Base-by-base conservation (phyloP, 2,888 invertebrate genomes). In the Macrosoma leucophasiata region DNA sequence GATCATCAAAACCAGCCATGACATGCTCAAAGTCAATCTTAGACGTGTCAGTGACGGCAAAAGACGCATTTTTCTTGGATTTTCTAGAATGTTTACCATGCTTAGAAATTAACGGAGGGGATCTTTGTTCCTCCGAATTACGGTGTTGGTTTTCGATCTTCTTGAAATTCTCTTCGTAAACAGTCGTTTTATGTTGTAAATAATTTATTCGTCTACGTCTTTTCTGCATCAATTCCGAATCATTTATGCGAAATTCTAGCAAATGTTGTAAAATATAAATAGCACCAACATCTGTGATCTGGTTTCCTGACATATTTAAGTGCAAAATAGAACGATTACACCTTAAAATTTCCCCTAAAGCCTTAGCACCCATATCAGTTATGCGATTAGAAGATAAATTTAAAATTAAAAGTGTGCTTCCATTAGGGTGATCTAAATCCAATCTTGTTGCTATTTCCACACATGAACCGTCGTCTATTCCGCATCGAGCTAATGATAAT, bases 221-320 rank as follows among this genome's bases (percentile, higher is more conserved):
- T 21, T 36, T 45, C 2, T 44, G 39, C 1, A 26, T 6, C 7
- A 46, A 35, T 33, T 74, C 74, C 8, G 53, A 41, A 3, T 2
- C 5, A 1, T 42, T 55, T 11, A 76, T 23, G 18, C 41, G 50
- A 33, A 71, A 74, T 35, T 59, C 50, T 38, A 40, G 48, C 12
- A 76, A 48, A 30, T 47, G 30, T 6, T 48, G 35, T 2, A 74
- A 28, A 10, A 76, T 54, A n/a, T 36, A 33, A n/a, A 2, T 9
- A 1, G 59, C 57, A 3, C 74, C 75, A 3, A 8, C 25, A 28
- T 66, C 63, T 7, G 62, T 56, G 6, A 76, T 60, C 14, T 31
- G 35, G 33, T 75, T 76, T 13, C 57, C 64, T 3, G 65, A 53
- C 33, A 75, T 41, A 52, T 66, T 69, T 3, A 76, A 48, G 43